Evolutionary conservation across 2,797 vertebrate genomes (phyloP), one percentile per base, ranked within the genome.

Genomic region (Neoniphon sammara): DNA sequence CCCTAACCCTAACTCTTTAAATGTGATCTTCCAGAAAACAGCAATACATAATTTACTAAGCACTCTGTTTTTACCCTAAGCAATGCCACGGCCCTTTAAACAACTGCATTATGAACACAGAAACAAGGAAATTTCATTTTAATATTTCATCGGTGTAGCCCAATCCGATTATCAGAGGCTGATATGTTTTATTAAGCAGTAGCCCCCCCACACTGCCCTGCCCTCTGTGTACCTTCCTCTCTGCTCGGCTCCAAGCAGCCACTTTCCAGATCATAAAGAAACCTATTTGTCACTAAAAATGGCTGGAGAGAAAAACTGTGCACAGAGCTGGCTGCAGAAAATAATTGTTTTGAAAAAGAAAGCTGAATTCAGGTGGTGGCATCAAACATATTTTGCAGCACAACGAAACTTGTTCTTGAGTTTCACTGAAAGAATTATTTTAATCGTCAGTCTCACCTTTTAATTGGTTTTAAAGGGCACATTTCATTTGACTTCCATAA

Each of bases 261-360:
- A 72, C 56, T 78, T 69, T 17, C 27, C 62, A 2, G n/a, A 77
- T 77, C 55, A 74, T 79, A 73, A 77, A 78, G 12, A 81, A 81
- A 50, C 44, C 18, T 17, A 1, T 77, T 67, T 77, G 62, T 44
- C 57, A 25, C 57, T 54, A 68, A 67, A 64, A 75, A 39, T 68
- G 59, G 57, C 57, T 71, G 44, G 23, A 57, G 58, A 72, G 47
- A 50, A 50, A 69, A 65, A 25, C 25, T 55, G 44, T 30, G n/a
- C 36, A 21, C 12, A 68, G 21, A 21, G 65, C 10, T 47, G 10
- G 10, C 23, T 18, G 27, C 4, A 39, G 50, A 82, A 70, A 67
- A 46, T 73, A 60, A 67, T 53, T 76, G 21, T 64, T 57, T 53
- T n/a, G 20, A 18, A 21, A 39, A 66, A 50, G 9, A 44, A 31